Conservation (phyloP, 2,113 vertebrate genomes). For the Trachemys scripta region DNA sequence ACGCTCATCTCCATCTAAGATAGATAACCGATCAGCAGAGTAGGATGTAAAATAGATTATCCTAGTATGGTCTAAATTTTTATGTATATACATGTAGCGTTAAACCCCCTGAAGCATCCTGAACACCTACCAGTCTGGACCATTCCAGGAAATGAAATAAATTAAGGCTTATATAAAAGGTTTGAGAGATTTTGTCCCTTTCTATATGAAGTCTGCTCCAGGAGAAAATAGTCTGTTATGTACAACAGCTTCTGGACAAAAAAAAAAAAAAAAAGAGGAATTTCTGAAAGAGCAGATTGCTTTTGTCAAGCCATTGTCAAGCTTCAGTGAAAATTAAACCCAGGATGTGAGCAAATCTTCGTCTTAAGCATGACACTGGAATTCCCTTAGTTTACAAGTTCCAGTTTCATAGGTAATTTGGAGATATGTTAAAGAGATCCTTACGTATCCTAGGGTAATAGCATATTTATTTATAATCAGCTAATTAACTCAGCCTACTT, state of each 20-base stretch:
- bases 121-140: not conserved
- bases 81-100: not conserved
- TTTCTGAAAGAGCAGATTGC: too few species aligned
- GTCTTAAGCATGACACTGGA: not conserved
- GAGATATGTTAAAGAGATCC: not conserved
- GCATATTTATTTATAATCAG: not conserved
- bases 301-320: not conserved
- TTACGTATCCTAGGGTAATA: not conserved
- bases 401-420: not conserved
- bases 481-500: not conserved
- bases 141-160: not conserved
- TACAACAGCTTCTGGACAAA: too few species aligned
- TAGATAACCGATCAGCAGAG: constrained; percentile 9
- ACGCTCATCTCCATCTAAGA: not conserved
- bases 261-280: too few species aligned
- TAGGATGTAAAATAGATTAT: not conserved
- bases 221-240: not conserved
- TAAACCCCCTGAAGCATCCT: not conserved
- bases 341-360: not conserved
- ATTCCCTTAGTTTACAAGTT: not conserved
- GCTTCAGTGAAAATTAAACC: not conserved
- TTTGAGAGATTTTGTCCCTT: not conserved
- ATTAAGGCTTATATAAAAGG: not conserved
- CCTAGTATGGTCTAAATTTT: not conserved
- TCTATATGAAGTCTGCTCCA: not conserved